Percentiles rank a stretch among this genome's conserved stretches.
Evolutionary conservation across 2,888 invertebrate species (phyloP).

Genomic region (Terebella lapidaria): DNA sequence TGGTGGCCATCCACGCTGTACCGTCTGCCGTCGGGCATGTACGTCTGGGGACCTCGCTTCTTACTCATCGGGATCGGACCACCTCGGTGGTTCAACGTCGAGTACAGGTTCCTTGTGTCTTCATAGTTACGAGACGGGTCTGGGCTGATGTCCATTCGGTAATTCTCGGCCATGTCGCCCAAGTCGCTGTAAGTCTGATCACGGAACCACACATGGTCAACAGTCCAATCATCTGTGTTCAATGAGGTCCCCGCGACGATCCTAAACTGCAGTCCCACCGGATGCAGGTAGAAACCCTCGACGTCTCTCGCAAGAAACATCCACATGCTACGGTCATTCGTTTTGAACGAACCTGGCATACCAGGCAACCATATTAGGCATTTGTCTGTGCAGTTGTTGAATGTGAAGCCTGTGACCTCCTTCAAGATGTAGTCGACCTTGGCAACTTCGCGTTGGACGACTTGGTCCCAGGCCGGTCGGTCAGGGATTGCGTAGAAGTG

Average conservation of each 20-base stretch:
- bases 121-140: background rate
- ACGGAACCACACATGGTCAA: conserved; percentile 12
- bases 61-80: background rate
- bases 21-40: conserved; percentile 39
- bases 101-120: background rate
- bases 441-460: conserved; percentile 3
- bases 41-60: conserved; percentile 31
- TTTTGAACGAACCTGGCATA: conserved; percentile 1
- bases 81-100: conserved; percentile 1
- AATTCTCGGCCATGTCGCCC: too few species aligned
- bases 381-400: background rate
- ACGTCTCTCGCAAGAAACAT: conserved; percentile 22
- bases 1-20: conserved; percentile 35
- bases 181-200: background rate
- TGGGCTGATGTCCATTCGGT: background rate
- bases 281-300: conserved; percentile 33
- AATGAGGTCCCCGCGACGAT: too few species aligned
- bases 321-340: background rate
- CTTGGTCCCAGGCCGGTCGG: too few species aligned
- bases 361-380: conserved; percentile 6
- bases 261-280: conserved; percentile 35
- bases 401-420: conserved; percentile 3
- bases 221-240: conserved; percentile 23
- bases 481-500: too few species aligned
- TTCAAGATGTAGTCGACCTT: conserved; percentile 1